Conservation (phyloP, 2,888 invertebrate genomes). For the Liopterus haemorrhoidalis region DNA sequence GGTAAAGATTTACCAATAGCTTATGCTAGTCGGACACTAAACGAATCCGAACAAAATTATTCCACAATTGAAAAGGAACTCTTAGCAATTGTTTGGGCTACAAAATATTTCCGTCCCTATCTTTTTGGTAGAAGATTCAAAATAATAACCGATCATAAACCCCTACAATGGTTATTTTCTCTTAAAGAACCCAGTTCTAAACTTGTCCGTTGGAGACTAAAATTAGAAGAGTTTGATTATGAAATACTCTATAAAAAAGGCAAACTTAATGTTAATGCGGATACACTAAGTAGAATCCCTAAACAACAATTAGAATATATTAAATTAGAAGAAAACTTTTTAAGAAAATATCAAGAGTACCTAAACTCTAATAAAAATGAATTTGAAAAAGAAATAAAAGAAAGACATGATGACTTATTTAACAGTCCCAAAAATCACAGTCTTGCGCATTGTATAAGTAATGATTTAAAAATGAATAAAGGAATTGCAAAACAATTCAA, state of each 20-base stretch:
- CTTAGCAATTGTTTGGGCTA: slow-evolving; percentile 33
- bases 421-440: too few relatives aligned
- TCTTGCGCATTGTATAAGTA: too few relatives aligned
- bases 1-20: slow-evolving; percentile 34
- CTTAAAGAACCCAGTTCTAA: slow-evolving; percentile 32
- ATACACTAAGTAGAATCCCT: slow-evolving; percentile 15
- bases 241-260: slow-evolving; percentile 30
- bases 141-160: slow-evolving; percentile 34
- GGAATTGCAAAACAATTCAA: too few relatives aligned
- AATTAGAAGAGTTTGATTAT: slow-evolving; percentile 33
- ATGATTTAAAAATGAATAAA: too few relatives aligned
- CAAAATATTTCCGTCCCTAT: slow-evolving; percentile 35
- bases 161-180: slow-evolving; percentile 30
- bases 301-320: background rate
- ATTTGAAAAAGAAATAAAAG: too few relatives aligned
- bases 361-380: too few relatives aligned
- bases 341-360: too few relatives aligned
- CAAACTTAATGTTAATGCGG: too few relatives aligned
- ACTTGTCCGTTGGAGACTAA: too few relatives aligned
- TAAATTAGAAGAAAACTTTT: background rate
- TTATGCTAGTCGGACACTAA: slow-evolving; percentile 31
- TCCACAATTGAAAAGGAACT: slow-evolving; percentile 32
- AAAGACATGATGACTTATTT: too few relatives aligned
- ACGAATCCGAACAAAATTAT: slow-evolving; percentile 29
- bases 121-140: slow-evolving; percentile 32